Evolutionary conservation across 2,888 invertebrate genomes (phyloP).

Genomic region (Galerucella nymphaeae): DNA sequence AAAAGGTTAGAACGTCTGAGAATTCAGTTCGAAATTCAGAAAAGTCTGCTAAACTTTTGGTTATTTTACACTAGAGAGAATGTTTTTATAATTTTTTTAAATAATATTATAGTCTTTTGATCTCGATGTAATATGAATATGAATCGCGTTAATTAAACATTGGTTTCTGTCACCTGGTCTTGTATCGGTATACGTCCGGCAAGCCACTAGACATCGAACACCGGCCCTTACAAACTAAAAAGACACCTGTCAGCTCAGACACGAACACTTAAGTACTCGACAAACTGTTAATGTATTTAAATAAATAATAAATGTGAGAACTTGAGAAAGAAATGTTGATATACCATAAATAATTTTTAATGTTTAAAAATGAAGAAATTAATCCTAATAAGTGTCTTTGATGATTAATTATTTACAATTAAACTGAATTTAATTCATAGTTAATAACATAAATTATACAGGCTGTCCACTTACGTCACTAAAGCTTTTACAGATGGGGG

Average conservation of each 20-base stretch:
- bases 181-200: slow-evolving; percentile 14
- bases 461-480: too few species aligned
- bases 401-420: too few species aligned
- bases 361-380: too few species aligned
- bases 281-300: slow-evolving; percentile 33
- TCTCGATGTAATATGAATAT: slow-evolving; percentile 2
- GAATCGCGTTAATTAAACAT: slow-evolving; percentile 14
- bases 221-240: slow-evolving; percentile 12
- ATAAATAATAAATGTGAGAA: slow-evolving; percentile 29
- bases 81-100: background rate
- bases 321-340: background rate
- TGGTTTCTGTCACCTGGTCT: slow-evolving; percentile 21
- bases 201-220: slow-evolving; percentile 16
- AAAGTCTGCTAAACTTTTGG: too few species aligned
- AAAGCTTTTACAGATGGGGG: too few species aligned
- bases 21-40: background rate
- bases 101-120: background rate
- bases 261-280: slow-evolving; percentile 24
- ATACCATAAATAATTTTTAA: background rate
- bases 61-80: background rate
- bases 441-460: too few species aligned
- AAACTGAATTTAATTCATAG: too few species aligned
- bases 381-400: too few species aligned
- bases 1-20: slow-evolving; percentile 5
- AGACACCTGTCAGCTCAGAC: slow-evolving; percentile 30